Evolutionary conservation across 92 coral and sea anemone species (phyloP), one percentile per base, ranked within the genome.

Genomic region (Isaurus tuberculatus): DNA sequence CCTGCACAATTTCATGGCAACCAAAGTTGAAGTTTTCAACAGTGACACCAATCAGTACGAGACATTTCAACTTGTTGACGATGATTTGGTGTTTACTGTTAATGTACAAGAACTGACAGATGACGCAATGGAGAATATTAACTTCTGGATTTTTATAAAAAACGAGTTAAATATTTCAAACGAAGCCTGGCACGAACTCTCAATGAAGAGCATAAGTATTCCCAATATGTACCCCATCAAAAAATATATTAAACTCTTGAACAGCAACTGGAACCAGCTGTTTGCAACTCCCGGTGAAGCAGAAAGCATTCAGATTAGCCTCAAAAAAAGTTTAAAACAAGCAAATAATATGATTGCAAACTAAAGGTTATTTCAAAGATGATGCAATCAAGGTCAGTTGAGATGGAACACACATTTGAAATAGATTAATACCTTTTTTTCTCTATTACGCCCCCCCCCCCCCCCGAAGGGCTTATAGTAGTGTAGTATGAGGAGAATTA

Each of bases 111-210:
- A 67, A 86, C 31, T 81, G 22, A 79, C 87, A 15, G 86, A 80
- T 15, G 61, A 48, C 7, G 72, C 86, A 8, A 61, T 86, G 63
- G 93, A 90, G 57, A 34, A 65, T 72, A 60, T 90, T 43, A 87
- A 90, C 37, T 6, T 73, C 15, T 80, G 87, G 86, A 43, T 90
- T 2, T 90, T 83, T 61, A 72, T 88, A 1, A 90, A 90, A 69
- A 87, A 84, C 79, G 67, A 71, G 36, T 87, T 87, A 23, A 75
- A 82, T 31, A 91, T 87, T 17, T 87, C 94, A 34, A 80, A 87
- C 69, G 83, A 87, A 71, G 87, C 89, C 57, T 91, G 88, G 85
- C 89, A 84, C 79, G 91, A 90, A 60, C 72, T 90, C 4, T 27
- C 93, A 15, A 71, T 86, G 90, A 65, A 79, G 31, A 31, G 87